phyloP scores from a whole-genome alignment of 2,797 vertebrate species.

The Chanos chanos region DNA sequence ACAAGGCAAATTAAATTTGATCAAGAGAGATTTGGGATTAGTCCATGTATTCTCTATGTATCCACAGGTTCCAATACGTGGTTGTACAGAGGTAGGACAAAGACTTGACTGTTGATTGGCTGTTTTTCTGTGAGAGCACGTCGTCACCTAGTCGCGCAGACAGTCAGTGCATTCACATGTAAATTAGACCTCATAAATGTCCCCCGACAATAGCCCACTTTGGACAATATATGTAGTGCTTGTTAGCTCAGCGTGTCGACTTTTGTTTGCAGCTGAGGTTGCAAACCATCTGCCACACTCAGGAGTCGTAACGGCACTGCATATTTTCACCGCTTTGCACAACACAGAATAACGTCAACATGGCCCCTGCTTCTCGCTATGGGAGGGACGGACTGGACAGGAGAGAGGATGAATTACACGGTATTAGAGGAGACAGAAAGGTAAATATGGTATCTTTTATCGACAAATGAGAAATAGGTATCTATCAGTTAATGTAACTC shows the following conservation, averaged over 20 bases:
- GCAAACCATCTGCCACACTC: constrained; percentile 69
- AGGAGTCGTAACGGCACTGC: constrained; percentile 61
- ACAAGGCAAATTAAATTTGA: no score
- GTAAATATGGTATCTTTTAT: constrained; percentile 51
- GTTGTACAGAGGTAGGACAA: constrained; percentile 53
- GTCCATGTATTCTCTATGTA: not conserved
- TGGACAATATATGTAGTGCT: constrained; percentile 46
- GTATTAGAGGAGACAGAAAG: constrained; percentile 73
- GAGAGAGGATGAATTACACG: constrained; percentile 59
- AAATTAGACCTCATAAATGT: constrained; percentile 69
- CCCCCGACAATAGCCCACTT: constrained; percentile 34
- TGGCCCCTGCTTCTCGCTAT: constrained; percentile 74
- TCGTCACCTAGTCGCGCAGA: constrained; percentile 31
- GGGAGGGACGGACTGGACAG: constrained; percentile 47
- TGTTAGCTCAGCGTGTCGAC: constrained; percentile 39
- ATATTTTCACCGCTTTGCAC: constrained; percentile 40
- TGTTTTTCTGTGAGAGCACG: constrained; percentile 18
- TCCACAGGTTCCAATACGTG: constrained; percentile 3
- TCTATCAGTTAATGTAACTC: not conserved
- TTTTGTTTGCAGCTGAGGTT: constrained; percentile 58
- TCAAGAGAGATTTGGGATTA: not conserved
- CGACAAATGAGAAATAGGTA: not conserved
- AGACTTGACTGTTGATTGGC: constrained; percentile 59
- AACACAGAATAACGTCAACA: constrained; percentile 56
- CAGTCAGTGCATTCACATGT: constrained; percentile 69